Evolutionary conservation across 2,888 invertebrate genomes (phyloP), one percentile per base, ranked within the genome.

Genomic region (Stenurella melanura): DNA sequence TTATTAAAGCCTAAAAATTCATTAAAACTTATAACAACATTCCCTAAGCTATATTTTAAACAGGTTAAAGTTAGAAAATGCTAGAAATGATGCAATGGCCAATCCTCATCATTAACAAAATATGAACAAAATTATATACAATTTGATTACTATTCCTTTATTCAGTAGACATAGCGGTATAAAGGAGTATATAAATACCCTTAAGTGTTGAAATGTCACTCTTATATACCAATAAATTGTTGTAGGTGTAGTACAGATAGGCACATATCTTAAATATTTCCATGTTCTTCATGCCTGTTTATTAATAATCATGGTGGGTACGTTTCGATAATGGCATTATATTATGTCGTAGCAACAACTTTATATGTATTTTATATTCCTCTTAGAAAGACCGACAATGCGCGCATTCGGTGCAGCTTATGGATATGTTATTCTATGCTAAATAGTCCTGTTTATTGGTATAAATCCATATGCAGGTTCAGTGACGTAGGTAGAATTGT

Each of bases 351-450:
- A 72, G 61, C 75, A 70, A 74, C 71, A 74, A 69, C 75, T 75
- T 75, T 78, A 75, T 75, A 73, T 64, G 73, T 70, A 72, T 64
- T 75, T 78, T 75, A 73, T 78, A 70, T 66, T 73, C 78, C 56
- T 74, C 71, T 73, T 67, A 38, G 54, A 75, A 56, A 64, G 63
- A 54, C 78, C 78, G 78, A 75, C 78, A 73, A 75, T 78, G 61
- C 73, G 73, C 69, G 61, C 73, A 66, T 66, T 78, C 73, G 67
- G 73, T 58, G 73, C 75, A 75, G 78, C 78, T 75, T 75, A 75
- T 78, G 75, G 78, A 78, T 70, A 78, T 70, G 73, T 78, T 78
- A 78, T 78, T 78, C 73, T 78, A 78, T 78, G 78, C 75, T 78
- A 78, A 78, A 78, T 75, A 75, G 75, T 71, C 64, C 68, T 75